Conservation (phyloP, 2,113 vertebrate species). For the Hypocryptadius cinnamomeus region DNA sequence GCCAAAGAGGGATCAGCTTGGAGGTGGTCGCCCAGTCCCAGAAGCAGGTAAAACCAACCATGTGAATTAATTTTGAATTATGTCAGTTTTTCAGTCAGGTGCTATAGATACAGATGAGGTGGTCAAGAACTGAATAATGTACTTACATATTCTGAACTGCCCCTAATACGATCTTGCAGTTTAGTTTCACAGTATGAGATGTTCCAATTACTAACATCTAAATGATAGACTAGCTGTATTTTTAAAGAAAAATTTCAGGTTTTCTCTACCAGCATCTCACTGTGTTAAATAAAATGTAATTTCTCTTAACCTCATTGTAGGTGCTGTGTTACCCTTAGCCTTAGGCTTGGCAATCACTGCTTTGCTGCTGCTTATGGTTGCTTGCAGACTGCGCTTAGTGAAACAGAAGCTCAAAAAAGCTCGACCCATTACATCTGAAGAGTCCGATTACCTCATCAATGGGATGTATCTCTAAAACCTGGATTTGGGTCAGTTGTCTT, state of each 20-base stretch:
- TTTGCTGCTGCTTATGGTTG: conserved; percentile 90
- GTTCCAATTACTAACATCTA: background rate
- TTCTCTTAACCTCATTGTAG: conserved; percentile 57
- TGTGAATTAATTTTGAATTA: background rate
- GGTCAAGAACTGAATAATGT: background rate
- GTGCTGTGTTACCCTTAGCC: conserved; percentile 90
- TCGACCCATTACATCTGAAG: conserved; percentile 92
- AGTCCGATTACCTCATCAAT: conserved; percentile 99
- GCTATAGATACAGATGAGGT: background rate
- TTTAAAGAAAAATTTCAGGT: background rate
- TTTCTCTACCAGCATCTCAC: background rate
- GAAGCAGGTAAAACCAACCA: conserved; percentile 78
- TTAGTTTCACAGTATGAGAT: background rate
- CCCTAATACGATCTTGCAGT: background rate
- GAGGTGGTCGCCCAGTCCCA: conserved; percentile 77
- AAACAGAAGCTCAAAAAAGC: conserved; percentile 92
- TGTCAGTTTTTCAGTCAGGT: background rate
- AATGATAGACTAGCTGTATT: background rate
- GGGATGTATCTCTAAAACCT: conserved; percentile 92
- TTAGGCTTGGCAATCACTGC: conserved; percentile 90
- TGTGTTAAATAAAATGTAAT: background rate
- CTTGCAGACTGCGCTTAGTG: conserved; percentile 85
- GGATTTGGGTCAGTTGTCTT: background rate
- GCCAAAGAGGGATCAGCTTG: conserved; percentile 67
- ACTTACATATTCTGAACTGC: background rate